These are phyloP conservation scores for Formica selysi DNA, from an alignment of 1,140 invertebrate species.

Conservation along the genomic window DNA sequence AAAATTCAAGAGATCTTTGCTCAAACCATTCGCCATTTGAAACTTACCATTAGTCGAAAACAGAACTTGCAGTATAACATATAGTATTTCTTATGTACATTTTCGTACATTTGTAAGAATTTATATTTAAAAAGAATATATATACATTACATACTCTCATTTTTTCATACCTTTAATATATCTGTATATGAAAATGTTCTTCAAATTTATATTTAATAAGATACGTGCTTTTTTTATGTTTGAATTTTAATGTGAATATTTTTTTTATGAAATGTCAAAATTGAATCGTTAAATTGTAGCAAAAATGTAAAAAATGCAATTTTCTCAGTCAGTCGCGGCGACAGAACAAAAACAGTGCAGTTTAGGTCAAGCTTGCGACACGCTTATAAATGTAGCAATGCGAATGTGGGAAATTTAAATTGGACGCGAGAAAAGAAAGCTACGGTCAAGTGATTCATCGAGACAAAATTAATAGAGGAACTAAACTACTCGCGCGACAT, in stretches of 20 bases:
- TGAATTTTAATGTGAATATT: too few species aligned
- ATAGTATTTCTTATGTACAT: not conserved
- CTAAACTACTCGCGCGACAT: not conserved
- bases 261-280: not conserved
- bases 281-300: not conserved
- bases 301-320: not conserved
- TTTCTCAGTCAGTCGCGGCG: not conserved
- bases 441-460: slow-evolving; percentile 12
- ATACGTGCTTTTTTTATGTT: too few species aligned
- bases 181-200: too few species aligned
- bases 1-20: too few species aligned
- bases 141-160: not conserved
- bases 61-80: too few species aligned
- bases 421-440: slow-evolving; percentile 1
- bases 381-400: not conserved
- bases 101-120: not conserved
- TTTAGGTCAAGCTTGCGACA: not conserved
- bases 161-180: not conserved
- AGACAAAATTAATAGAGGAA: slow-evolving; percentile 1
- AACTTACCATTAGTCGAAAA: not conserved
- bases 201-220: too few species aligned
- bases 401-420: slow-evolving; percentile 21
- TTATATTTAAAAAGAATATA: not conserved
- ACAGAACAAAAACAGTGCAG: not conserved
- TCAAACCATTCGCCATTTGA: not conserved